Base-by-base conservation (phyloP, 2,888 invertebrate species). In the Rhagophthalmus giganteus region DNA sequence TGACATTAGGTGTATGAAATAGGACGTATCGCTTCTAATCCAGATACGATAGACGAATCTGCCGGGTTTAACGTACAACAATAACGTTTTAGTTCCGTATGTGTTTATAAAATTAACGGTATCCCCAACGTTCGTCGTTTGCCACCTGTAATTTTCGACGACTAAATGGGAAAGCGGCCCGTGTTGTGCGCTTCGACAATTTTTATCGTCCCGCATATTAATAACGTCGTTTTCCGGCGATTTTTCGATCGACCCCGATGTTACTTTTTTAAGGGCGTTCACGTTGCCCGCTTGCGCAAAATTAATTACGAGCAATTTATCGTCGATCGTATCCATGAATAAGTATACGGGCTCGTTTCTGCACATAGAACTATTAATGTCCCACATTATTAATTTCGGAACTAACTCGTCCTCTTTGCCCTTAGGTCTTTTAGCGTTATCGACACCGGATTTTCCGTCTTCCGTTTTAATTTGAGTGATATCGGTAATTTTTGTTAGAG, bases 311-410 rank as follows among this genome's bases (percentile, higher is more conserved):
- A 72, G n/a, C 2, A 64, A 54, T 51, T 71, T 72, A 4, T 51
- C 45, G 13, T 67, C 66, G 7, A 69, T 33, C 4, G 66, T 67
- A 41, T 74, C 73, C 15, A 63, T 54, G 47, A 72, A 70, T 2
- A 73, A 25, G 35, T 71, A 71, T 4, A 72, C 14, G 0, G 73
- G 71, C 48, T 69, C 67, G 41, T 72, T 72, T 25, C 66, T 55
- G 4, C 60, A 57, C n/a, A 44, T 30, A 10, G 50, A 42, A 11
- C 65, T 11, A 5, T 25, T 44, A 8, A 55, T 42, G 0, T 63
- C 57, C 59, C 61, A 63, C 9, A 60, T 37, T 5, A 68, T 45
- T 27, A 59, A 39, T 53, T 61, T 59, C 40, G 35, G 16, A 11
- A 27, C 25, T 27, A 42, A 46, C 20, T 38, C 38, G 1, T 40